Evolutionary conservation across 2,113 vertebrate species (phyloP), one percentile per base, ranked within the genome.

Genomic region (Oncorhynchus masou): DNA sequence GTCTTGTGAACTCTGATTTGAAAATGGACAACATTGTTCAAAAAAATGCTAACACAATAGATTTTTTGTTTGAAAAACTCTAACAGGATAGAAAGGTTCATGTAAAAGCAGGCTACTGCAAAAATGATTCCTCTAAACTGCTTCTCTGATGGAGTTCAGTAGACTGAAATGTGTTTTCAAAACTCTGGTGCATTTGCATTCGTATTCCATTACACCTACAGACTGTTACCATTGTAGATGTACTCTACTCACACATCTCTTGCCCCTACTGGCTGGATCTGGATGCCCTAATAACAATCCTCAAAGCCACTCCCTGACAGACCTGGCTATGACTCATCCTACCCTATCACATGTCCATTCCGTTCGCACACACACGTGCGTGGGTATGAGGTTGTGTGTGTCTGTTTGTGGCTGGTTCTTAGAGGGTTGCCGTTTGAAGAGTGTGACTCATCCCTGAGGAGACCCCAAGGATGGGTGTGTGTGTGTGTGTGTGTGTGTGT

Each of bases 401-500:
- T 71, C 62, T 62, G 81, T 80, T 87, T 87, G 87, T 83, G 84
- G 87, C 91, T 91, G 90, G 86, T 93, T 92, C 88, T 83, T 81
- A 80, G 88, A 90, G 91, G 84, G 91, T 90, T 88, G 86, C 88
- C 80, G 83, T 93, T 93, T 93, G 92, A 16, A 54, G 51, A 54
- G 85, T 89, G 91, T 94, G 94, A 96, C 83, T 96, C 95, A 95
- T 84, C 78, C 78, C 74, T 68, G 86, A 88, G 85, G 90, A 89
- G 84, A 79, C 82, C 90, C 89, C 83, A 51, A 90, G 90, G 90
- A 91, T 82, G 88, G 85, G 59, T 76, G 22, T 75, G 75, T 74
- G 49, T 5, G 5, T 27, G 19, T 19, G 48, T 19, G 12, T 57
- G 13, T 27, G 24, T 29, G n/a, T 57, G 24, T 27, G 19, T 19